Base-by-base conservation (phyloP, 1,140 invertebrate species). In the Leptopilina boulardi region DNA sequence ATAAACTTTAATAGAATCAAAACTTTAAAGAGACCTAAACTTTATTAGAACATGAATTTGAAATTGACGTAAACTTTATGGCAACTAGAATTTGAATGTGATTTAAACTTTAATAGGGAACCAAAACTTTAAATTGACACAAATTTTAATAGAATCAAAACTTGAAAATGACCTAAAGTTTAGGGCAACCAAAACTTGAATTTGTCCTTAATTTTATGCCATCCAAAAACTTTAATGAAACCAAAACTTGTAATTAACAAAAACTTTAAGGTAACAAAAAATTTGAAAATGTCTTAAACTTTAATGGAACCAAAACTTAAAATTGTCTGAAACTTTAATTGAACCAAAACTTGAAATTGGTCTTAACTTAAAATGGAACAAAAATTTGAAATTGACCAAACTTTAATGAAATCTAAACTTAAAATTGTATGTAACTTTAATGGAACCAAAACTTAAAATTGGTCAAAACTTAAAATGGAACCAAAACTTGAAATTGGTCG, bases 151-250 rank as follows among this genome's bases (percentile, higher is more conserved):
- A 8, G 13, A 42, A 6, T 13, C 41, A 2, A 42, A 42, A 42
- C 41, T 42, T 42, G 41, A 42, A 42, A 42, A 8, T 2, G 13
- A 42, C 3, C 41, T 2, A 42, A 42, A 42, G 9, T 42, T 42
- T 8, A 42, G 13, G 2, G 4, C 1, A 42, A 42, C 41, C 41
- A 1, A 42, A 42, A 42, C 41, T 42, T 42, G 13, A 47, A 47
- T n/a, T 3, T 1, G 15, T 1, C 44, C 3, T n/a, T n/a, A n/a
- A 54, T 51, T 66, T 51, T 77, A 70, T 77, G 76, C 72, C 72
- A 81, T 3, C 30, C 34, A 4, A 13, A 47, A 47, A 47, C 11
- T n/a, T 47, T 3, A 1, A 47, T 1, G 3, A 15, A 15, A 47
- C 44, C 44, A 13, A 15, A 15, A 47, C 13, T 47, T 47, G 15